These are phyloP conservation scores for Caerostris darwini DNA, from an alignment of 1,140 invertebrate genomes.

Conservation along the genomic window DNA sequence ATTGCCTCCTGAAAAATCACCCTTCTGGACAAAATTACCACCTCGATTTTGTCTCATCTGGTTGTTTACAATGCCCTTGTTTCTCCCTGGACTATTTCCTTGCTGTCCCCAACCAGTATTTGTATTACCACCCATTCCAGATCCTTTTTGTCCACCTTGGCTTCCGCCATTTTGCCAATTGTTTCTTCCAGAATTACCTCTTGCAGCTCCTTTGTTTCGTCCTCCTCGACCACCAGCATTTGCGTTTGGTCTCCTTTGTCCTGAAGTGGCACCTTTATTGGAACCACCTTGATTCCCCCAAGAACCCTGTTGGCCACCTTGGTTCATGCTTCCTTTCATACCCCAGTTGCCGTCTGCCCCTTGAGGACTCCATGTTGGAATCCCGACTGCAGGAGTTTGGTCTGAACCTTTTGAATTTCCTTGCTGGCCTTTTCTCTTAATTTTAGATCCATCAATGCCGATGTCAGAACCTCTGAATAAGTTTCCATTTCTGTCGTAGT, in stretches of 20 bases:
- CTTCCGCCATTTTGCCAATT: neutral
- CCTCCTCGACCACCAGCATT: neutral
- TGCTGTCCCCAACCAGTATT: neutral
- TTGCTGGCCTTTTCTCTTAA: neutral
- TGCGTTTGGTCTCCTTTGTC: neutral
- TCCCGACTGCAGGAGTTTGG: constrained; percentile 24
- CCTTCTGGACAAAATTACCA: neutral
- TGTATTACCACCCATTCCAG: neutral
- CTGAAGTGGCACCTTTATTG: neutral
- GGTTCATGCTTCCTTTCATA: constrained; percentile 18
- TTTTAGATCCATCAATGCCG: constrained; percentile 79
- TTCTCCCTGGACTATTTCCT: constrained; percentile 7
- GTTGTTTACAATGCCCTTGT: neutral
- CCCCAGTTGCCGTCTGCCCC: constrained; percentile 10
- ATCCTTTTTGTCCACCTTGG: neutral
- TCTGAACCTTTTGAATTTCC: constrained; percentile 30
- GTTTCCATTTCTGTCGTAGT: constrained; percentile 84
- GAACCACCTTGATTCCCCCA: neutral
- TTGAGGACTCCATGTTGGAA: neutral
- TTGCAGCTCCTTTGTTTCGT: neutral
- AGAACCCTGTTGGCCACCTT: neutral
- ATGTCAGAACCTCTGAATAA: constrained; percentile 79
- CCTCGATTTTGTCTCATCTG: neutral
- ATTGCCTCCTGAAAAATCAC: neutral
- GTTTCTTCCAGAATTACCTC: neutral